These are phyloP conservation scores for Ceramica pisi DNA, from an alignment of 2,888 invertebrate species.

Conservation along the genomic window DNA sequence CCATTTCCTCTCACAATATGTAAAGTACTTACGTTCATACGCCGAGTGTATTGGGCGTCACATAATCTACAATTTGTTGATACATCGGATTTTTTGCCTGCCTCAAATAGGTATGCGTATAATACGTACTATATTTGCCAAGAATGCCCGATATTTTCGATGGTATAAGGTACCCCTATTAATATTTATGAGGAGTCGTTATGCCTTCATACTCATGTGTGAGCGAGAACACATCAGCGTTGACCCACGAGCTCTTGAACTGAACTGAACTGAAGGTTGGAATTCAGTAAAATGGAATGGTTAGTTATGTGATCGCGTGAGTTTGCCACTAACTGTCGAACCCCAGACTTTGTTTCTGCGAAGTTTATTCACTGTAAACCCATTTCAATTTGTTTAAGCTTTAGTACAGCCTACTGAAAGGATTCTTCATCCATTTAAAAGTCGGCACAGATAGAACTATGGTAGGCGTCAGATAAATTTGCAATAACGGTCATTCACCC, in stretches of 20 bases:
- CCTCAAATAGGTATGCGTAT: conserved; percentile 31
- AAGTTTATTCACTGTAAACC: conserved; percentile 19
- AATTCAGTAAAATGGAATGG: conserved; percentile 26
- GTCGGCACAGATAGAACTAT: background rate
- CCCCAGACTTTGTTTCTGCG: conserved; percentile 10
- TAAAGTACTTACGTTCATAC: conserved; percentile 28
- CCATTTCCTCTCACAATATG: conserved; percentile 34
- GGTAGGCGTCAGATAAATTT: too few relatives aligned
- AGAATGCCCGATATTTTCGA: conserved; percentile 48
- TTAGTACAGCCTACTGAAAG: conserved; percentile 1
- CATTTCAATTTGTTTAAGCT: conserved; percentile 20
- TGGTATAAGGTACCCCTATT: conserved; percentile 35
- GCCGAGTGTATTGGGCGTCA: conserved; percentile 15
- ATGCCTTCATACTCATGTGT: conserved; percentile 40
- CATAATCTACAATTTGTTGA: conserved; percentile 41
- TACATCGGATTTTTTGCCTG: conserved; percentile 36
- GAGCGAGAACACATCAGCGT: conserved; percentile 11
- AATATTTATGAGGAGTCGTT: conserved; percentile 54
- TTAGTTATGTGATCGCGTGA: conserved; percentile 27
- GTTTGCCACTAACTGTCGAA: conserved; percentile 27
- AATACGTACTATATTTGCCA: conserved; percentile 23
- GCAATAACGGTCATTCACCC: too few relatives aligned
- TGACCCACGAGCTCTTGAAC: conserved; percentile 3
- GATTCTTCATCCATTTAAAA: background rate
- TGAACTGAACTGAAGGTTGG: conserved; percentile 24